Conservation (phyloP, 2,888 invertebrate genomes). For the Malthinus flaveolus region DNA sequence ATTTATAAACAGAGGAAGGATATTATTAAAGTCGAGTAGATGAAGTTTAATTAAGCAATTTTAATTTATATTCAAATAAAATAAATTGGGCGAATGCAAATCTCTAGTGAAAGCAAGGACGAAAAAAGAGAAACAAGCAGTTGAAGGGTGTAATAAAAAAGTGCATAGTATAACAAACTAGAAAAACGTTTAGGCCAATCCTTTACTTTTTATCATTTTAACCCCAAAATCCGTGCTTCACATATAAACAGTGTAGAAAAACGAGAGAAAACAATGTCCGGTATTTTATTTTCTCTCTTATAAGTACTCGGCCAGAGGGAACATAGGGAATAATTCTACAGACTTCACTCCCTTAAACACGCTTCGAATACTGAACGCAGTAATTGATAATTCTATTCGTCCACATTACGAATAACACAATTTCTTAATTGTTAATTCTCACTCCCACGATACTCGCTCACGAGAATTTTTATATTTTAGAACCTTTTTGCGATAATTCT, state of each 20-base stretch:
- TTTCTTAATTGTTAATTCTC: conserved; percentile 49
- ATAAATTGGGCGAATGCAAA: conserved; percentile 5
- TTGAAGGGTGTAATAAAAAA: conserved; percentile 30
- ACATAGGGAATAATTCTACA: conserved; percentile 39
- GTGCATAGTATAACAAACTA: conserved; percentile 30
- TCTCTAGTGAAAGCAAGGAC: conserved; percentile 7
- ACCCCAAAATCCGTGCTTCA: conserved; percentile 43
- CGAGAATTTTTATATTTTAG: conserved; percentile 35
- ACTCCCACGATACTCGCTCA: conserved; percentile 39
- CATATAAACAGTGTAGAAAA: conserved; percentile 42
- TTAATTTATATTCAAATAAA: too few relatives aligned
- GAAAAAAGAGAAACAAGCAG: conserved; percentile 20
- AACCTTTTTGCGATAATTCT: too few relatives aligned
- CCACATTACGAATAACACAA: conserved; percentile 48
- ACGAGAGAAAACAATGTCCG: conserved; percentile 38
- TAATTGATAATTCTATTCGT: conserved; percentile 48
- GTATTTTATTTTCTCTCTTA: conserved; percentile 41
- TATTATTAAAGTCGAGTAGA: too few relatives aligned
- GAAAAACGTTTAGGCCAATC: conserved; percentile 33
- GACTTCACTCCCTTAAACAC: conserved; percentile 36
- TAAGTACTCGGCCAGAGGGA: conserved; percentile 35
- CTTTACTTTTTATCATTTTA: conserved; percentile 41
- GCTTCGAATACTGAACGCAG: conserved; percentile 39
- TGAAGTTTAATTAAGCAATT: too few relatives aligned
- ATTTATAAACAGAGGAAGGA: too few relatives aligned